A percentile compares a stretch with the other conserved stretches of the same genome.
These are phyloP conservation scores for Holothuria leucospilota DNA, from an alignment of 53 echinoderm and acorn worm genomes.

Conservation along the genomic window DNA sequence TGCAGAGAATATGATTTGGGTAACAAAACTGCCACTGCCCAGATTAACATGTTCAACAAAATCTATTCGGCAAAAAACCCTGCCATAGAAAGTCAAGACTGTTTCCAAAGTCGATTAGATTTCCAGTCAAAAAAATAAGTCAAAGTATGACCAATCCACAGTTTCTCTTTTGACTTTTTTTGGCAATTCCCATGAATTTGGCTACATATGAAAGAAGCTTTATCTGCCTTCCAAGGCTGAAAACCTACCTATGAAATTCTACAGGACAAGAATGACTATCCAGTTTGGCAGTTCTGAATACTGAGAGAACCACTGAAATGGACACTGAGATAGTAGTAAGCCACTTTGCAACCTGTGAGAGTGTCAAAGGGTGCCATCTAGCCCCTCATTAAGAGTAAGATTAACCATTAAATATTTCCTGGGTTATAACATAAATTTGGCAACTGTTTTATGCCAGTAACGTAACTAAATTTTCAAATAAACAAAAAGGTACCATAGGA, in stretches of 20 bases:
- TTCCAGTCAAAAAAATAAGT: constrained; percentile 18
- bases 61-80: constrained; percentile 3
- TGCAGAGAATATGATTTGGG: no score
- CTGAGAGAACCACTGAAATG: constrained; percentile 3
- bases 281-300: constrained; percentile 36
- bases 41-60: constrained; percentile 22
- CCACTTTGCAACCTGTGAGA: constrained; percentile 13
- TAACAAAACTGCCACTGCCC: background rate
- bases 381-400: constrained; percentile 25
- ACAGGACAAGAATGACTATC: constrained; percentile 16
- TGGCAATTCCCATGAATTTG: constrained; percentile 40
- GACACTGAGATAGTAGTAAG: constrained; percentile 4
- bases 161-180: constrained; percentile 20
- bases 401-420: no score
- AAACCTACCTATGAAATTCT: constrained; percentile 5
- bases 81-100: background rate
- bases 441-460: no score
- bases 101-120: constrained; percentile 44
- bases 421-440: no score
- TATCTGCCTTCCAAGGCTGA: constrained; percentile 3
- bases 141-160: background rate
- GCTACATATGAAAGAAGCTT: constrained; percentile 23
- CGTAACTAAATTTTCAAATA: no score
- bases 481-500: no score
- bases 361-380: constrained; percentile 23